Base-by-base conservation (phyloP, 2,888 invertebrate species). In the Antheraea assamensis region DNA sequence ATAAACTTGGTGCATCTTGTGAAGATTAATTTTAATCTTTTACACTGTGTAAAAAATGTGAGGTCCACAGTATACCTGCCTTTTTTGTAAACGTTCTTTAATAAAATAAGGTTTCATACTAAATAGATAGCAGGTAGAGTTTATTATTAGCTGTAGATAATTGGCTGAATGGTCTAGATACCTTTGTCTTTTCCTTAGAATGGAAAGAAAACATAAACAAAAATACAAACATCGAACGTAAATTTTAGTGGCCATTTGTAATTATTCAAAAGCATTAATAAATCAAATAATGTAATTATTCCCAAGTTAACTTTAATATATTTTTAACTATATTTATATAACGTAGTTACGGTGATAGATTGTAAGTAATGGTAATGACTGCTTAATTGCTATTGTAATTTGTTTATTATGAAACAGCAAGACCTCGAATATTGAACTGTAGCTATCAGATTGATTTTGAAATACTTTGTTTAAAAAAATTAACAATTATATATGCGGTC, bases 351-450 rank as follows among this genome's bases (percentile, higher is more conserved):
- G 21, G 17, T 24, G 42, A 72, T 52, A 61, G 21, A 27, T 72
- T 30, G 21, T 72, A 64, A 64, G 30, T 72, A 64, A 72, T 21
- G 27, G 17, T 72, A 72, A 64, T 47, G 47, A 30, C 42, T 35
- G 64, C 47, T 64, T 72, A 72, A 64, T 64, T 27, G n/a, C 31
- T 30, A 71, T 71, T 17, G n/a, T 30, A 24, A 49, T 7, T 52
- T 71, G 27, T 64, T 64, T 64, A 17, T 64, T 64, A 30, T 30
- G 30, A 64, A 64, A 64, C 30, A 64, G 15, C 17, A 17, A 27
- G 30, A 15, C 61, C 27, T 30, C 30, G 61, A 64, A 64, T 17
- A 64, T 17, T 64, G 30, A 30, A 64, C 30, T 58, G 8, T 24
- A 58, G 58, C n/a, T 58, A 58, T 58, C n/a, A 58, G 21, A 21